Conservation (phyloP, 1,140 invertebrate genomes). For the Trachelipus rathkii region DNA sequence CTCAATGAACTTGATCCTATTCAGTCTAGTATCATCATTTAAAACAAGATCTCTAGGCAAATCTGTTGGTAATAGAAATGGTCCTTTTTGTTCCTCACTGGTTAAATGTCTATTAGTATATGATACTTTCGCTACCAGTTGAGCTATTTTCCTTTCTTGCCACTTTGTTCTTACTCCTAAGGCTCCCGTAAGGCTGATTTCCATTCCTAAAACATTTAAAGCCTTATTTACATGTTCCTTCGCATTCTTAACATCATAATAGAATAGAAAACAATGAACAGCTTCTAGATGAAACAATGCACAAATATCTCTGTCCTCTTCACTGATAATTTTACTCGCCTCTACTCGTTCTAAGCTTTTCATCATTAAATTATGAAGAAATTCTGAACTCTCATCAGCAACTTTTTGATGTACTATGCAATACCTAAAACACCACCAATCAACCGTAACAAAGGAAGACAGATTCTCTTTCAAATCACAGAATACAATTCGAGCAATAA, state of each 20-base stretch:
- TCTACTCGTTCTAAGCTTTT: constrained; percentile 22
- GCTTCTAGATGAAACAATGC: constrained; percentile 70
- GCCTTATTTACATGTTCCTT: constrained; percentile 64
- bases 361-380: constrained; percentile 37
- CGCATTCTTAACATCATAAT: constrained; percentile 65
- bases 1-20: constrained; percentile 68
- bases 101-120: constrained; percentile 50
- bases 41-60: constrained; percentile 59
- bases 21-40: constrained; percentile 77
- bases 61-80: constrained; percentile 49
- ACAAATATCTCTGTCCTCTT: constrained; percentile 41
- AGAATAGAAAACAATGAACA: constrained; percentile 67
- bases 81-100: constrained; percentile 51
- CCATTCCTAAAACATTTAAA: constrained; percentile 59
- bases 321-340: constrained; percentile 34
- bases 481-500: constrained; percentile 45
- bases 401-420: constrained; percentile 40
- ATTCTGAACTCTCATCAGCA: constrained; percentile 45
- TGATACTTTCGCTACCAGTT: constrained; percentile 67
- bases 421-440: constrained; percentile 52
- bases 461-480: constrained; percentile 49
- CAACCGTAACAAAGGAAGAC: constrained; percentile 48
- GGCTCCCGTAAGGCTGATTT: constrained; percentile 64
- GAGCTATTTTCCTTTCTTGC: constrained; percentile 74
- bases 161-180: constrained; percentile 85